phyloP scores from a whole-genome alignment of 30 jellyfish, hydroid and myxozoan genomes.

The Catostylus mosaicus region DNA sequence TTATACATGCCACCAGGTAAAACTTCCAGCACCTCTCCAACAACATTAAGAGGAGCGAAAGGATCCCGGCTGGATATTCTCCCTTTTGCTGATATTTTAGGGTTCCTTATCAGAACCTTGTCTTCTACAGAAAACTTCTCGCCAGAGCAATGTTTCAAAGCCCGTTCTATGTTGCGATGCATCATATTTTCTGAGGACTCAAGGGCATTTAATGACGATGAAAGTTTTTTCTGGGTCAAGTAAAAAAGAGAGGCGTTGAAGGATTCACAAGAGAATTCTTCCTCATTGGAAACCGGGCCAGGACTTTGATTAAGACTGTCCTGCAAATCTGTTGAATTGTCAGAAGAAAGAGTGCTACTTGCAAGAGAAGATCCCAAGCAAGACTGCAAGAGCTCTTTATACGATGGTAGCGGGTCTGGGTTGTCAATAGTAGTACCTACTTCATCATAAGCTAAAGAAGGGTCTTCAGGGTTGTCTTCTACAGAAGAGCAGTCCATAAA shows the following conservation, averaged over 20 bases:
- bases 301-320: too few species aligned
- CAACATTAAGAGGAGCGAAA: constrained; percentile 7
- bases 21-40: constrained; percentile 24
- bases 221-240: background rate
- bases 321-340: background rate
- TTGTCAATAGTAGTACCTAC: background rate
- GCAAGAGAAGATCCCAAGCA: background rate
- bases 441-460: background rate
- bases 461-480: background rate
- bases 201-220: background rate
- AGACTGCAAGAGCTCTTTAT: background rate
- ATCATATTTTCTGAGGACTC: background rate
- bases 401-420: background rate
- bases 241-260: background rate
- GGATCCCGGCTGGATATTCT: background rate
- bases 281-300: background rate
- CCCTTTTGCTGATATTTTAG: background rate
- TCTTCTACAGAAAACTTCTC: constrained; percentile 4
- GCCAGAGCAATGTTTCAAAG: background rate
- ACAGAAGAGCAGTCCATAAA: background rate
- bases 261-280: background rate
- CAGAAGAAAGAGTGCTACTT: background rate
- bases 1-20: constrained; percentile 31
- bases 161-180: background rate
- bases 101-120: background rate